phyloP scores from a whole-genome alignment of 2,113 vertebrate genomes.

The Plectropomus leopardus region DNA sequence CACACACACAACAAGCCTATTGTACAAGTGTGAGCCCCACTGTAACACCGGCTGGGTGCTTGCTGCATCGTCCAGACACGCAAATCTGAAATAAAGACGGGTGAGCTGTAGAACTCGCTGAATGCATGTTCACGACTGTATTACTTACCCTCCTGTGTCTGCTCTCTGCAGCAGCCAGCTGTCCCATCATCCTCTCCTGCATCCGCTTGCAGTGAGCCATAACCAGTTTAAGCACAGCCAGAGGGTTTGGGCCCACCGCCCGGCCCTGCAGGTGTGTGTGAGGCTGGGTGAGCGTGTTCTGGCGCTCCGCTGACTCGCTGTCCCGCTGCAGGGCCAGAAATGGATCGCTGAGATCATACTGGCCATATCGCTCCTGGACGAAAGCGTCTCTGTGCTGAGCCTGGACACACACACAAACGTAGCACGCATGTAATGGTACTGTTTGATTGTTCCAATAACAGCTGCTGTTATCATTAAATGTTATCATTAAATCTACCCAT shows the following conservation, averaged over 20 bases:
- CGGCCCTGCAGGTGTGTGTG: constrained; percentile 82
- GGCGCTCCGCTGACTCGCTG: constrained; percentile 86
- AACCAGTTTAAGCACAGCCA: constrained; percentile 94
- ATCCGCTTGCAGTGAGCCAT: constrained; percentile 97
- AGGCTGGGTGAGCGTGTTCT: constrained; percentile 72
- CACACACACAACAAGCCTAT: constrained; percentile 50
- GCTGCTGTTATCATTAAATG: too few relatives aligned
- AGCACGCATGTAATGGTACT: neutral
- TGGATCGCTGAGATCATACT: constrained; percentile 96
- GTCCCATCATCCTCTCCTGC: constrained; percentile 97
- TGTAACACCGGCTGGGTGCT: constrained; percentile 5
- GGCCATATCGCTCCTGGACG: constrained; percentile 95
- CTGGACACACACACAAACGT: constrained; percentile 74
- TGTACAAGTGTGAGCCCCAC: constrained; percentile 48
- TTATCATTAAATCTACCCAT: neutral
- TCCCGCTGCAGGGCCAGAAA: constrained; percentile 96
- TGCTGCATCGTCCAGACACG: constrained; percentile 6
- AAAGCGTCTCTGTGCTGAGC: constrained; percentile 94
- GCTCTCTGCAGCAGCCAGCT: constrained; percentile 93
- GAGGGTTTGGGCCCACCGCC: constrained; percentile 89
- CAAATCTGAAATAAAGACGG: constrained; percentile 6
- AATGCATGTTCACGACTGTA: neutral
- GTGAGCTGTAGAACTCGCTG: neutral
- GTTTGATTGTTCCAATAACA: neutral
- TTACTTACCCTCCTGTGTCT: constrained; percentile 91